Evolutionary conservation across 1,140 invertebrate species (phyloP), one percentile per base, ranked within the genome.

Genomic region (Bombus confusus): DNA sequence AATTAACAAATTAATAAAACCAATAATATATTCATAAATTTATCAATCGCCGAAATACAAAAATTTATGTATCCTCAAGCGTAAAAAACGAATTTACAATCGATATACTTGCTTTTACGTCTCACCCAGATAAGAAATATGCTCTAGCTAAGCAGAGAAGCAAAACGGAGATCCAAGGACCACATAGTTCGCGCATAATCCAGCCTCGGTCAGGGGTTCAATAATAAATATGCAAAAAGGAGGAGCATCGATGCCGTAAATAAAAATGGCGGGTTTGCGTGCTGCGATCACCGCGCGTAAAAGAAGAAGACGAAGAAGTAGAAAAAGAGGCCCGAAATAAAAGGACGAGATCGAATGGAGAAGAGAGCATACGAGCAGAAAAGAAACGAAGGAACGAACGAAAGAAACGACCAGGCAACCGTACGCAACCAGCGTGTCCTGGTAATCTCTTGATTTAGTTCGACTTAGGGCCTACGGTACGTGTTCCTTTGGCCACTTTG

Each of bases 401-500:
- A 82, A 73, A 68, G 31, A 43, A 25, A 18, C 62, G 62, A 76
- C 9, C 59, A 59, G 39, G 77, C 74, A 66, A 85, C 88, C 39
- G 41, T 66, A 77, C 37, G 28, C 71, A 79, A 73, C 59, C 80
- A 74, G 76, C 47, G 37, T 88, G 78, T 86, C 83, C 75, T 43
- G 80, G 86, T 92, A 92, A 93, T 92, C 91, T 92, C 90, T 91
- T 91, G 88, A 93, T 93, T 92, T 92, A 92, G 89, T 91, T 93
- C 80, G 77, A 89, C 83, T 91, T 89, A 90, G 78, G 66, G 57
- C 28, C 57, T 39, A 37, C 8, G 62, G 57, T 75, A 74, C 79
- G 52, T 43, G 69, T 69, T 85, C 73, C n/a, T 3, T 57, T 34
- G 74, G 34, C 77, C 76, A 80, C 77, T 84, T 80, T 81, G 88